Evolutionary conservation across 1,140 invertebrate species (phyloP).

Genomic region (Geopemphigus sp.): DNA sequence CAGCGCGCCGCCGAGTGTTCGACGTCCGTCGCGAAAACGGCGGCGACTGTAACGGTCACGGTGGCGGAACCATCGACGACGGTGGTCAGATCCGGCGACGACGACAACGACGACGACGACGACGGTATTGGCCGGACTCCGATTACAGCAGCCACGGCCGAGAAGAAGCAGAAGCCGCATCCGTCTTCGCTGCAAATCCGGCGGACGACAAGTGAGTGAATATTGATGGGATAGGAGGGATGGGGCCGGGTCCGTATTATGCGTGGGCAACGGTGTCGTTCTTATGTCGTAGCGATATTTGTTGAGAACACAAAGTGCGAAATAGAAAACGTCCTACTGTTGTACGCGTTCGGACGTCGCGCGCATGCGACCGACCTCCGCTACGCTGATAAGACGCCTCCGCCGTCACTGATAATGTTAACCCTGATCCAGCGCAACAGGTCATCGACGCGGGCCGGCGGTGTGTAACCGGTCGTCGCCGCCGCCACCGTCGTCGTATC

Average conservation of each 20-base stretch:
- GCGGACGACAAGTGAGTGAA: slow-evolving; percentile 29
- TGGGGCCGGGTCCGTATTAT: no score
- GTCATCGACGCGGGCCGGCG: not conserved
- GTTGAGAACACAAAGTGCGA: no score
- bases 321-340: no score
- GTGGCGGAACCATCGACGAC: not conserved
- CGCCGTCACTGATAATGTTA: not conserved
- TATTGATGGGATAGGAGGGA: no score
- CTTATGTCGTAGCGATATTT: no score
- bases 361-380: not conserved
- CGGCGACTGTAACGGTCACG: no score
- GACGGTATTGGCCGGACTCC: slow-evolving; percentile 8
- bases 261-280: no score
- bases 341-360: not conserved
- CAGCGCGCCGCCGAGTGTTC: not conserved
- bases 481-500: no score
- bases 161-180: not conserved
- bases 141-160: no score
- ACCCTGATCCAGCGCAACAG: not conserved
- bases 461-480: not conserved
- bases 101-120: slow-evolving; percentile 27
- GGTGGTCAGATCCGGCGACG: slow-evolving; percentile 5
- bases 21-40: no score
- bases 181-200: not conserved
- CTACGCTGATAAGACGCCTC: slow-evolving; percentile 8